Conservation (phyloP, 2,113 vertebrate species). For the Tragelaphus scriptus region DNA sequence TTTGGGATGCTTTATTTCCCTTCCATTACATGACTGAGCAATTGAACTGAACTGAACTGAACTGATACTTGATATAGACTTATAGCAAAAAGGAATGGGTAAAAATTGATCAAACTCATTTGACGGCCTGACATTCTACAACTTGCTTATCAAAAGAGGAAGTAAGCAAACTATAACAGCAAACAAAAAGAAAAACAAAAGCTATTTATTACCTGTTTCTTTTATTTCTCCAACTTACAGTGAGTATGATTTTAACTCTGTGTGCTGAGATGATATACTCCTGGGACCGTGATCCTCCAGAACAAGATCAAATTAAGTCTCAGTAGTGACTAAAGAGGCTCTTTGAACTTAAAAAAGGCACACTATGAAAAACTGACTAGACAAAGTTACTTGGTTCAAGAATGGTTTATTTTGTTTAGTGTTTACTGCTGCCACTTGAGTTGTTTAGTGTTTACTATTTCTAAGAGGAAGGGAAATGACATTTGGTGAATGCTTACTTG, state of each 20-base stretch:
- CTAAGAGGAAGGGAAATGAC: background rate
- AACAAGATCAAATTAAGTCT: background rate
- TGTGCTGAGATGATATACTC: background rate
- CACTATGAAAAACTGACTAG: background rate
- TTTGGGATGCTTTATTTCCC: background rate
- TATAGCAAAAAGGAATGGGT: background rate
- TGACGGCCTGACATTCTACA: background rate
- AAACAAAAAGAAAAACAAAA: background rate
- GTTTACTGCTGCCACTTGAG: background rate
- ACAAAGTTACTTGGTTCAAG: background rate
- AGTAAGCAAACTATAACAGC: background rate
- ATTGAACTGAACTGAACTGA: no score
- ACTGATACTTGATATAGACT: background rate
- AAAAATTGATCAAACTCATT: background rate
- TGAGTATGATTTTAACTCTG: background rate
- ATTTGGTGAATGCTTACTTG: background rate
- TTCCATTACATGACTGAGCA: background rate
- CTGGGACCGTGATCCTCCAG: background rate
- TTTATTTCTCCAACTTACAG: background rate
- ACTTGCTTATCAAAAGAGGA: background rate
- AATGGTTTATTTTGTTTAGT: background rate
- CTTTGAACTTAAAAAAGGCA: background rate
- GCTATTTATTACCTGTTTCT: background rate
- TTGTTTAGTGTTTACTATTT: background rate
- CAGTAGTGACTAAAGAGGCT: background rate